Conservation (phyloP, 2,888 invertebrate genomes). For the Polia nebulosa region DNA sequence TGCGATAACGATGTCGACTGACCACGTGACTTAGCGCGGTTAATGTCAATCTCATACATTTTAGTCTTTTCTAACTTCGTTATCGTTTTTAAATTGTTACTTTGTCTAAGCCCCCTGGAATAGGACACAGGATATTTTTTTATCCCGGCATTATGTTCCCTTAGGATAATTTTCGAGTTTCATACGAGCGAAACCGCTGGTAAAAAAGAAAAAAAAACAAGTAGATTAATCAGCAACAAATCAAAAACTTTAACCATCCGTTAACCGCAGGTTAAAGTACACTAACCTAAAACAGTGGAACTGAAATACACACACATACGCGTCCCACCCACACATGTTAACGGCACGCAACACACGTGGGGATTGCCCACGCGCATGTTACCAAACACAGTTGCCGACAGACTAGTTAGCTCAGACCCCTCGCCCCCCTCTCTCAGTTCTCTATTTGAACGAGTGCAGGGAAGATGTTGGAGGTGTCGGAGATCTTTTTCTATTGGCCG, state of each 20-base stretch:
- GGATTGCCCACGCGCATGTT: constrained; percentile 70
- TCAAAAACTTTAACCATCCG: background rate
- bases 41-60: too few relatives aligned
- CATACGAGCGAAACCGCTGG: too few relatives aligned
- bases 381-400: constrained; percentile 56
- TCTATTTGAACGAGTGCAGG: constrained; percentile 18
- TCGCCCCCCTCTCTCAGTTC: constrained; percentile 7
- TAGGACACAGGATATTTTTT: too few relatives aligned
- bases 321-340: constrained; percentile 63
- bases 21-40: too few relatives aligned
- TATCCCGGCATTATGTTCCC: too few relatives aligned
- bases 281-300: constrained; percentile 46
- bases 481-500: constrained; percentile 61
- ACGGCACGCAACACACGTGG: constrained; percentile 62
- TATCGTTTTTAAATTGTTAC: too few relatives aligned
- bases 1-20: too few relatives aligned
- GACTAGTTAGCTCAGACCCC: constrained; percentile 59
- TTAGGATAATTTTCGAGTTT: too few relatives aligned
- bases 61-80: too few relatives aligned
- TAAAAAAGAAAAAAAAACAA: background rate
- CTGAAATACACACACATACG: constrained; percentile 50
- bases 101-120: too few relatives aligned
- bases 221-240: too few relatives aligned
- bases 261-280: constrained; percentile 49
- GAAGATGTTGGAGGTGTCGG: constrained; percentile 10